Conservation (phyloP, 2,797 vertebrate genomes). For the Xyrichtys novacula region DNA sequence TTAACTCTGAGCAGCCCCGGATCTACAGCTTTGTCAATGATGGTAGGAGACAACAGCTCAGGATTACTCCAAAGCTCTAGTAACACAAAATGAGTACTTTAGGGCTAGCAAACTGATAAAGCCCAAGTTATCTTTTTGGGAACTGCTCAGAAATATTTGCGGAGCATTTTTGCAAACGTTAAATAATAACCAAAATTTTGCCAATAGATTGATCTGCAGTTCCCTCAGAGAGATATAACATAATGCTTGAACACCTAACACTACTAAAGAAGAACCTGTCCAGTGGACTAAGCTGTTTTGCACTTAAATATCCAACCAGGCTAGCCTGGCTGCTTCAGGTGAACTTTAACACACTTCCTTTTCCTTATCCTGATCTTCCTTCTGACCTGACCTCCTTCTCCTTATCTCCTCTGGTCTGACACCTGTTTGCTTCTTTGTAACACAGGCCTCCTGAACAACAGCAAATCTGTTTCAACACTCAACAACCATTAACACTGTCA, state of each 20-base stretch:
- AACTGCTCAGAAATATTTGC: neutral
- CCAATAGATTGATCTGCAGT: neutral
- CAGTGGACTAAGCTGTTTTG: conserved; percentile 28
- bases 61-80: neutral
- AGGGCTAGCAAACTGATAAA: neutral
- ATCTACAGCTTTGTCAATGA: conserved; percentile 87
- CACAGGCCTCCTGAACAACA: neutral
- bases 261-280: neutral
- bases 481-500: neutral
- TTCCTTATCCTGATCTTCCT: conserved; percentile 60
- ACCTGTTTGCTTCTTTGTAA: conserved; percentile 5
- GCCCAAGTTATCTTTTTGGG: conserved; percentile 9
- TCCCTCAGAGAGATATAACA: conserved; percentile 1
- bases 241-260: neutral
- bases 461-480: neutral
- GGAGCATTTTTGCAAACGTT: neutral
- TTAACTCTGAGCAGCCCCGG: conserved; percentile 58
- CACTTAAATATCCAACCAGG: conserved; percentile 7
- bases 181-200: neutral
- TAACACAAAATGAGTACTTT: neutral
- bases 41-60: conserved; percentile 77
- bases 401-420: conserved; percentile 16
- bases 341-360: conserved; percentile 67
- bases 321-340: conserved; percentile 26
- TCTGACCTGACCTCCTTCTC: conserved; percentile 47